Evolutionary conservation across 2,113 vertebrate species (phyloP).

Genomic region (Sakesphorus luctuosus): DNA sequence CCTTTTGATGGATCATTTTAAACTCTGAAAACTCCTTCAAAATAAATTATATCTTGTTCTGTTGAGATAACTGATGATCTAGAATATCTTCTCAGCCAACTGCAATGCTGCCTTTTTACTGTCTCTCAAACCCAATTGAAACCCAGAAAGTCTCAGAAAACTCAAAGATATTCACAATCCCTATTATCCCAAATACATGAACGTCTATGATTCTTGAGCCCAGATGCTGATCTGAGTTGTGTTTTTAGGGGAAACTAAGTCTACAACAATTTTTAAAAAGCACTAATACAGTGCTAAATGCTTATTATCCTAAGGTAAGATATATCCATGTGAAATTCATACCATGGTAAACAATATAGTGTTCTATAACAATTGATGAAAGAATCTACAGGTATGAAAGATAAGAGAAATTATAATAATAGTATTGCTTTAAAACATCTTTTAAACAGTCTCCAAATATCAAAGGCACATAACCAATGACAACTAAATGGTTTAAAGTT

Average conservation of each 20-base stretch:
- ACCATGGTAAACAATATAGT: neutral
- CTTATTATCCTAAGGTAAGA: neutral
- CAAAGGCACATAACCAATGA: neutral
- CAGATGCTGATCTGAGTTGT: neutral
- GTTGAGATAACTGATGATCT: neutral
- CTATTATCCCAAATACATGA: neutral
- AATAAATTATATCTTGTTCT: neutral
- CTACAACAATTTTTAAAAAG: neutral
- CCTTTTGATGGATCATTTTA: slow-evolving; percentile 8
- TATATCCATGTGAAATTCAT: neutral
- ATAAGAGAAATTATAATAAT: neutral
- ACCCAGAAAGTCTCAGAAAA: neutral
- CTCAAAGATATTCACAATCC: neutral
- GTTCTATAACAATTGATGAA: neutral
- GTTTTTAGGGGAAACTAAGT: neutral
- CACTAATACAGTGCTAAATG: neutral
- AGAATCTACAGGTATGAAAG: neutral
- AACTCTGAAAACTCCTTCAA: slow-evolving; percentile 2
- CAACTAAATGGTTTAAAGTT: neutral
- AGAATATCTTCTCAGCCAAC: neutral
- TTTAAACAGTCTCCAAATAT: neutral
- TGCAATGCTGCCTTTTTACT: neutral
- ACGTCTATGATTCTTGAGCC: neutral
- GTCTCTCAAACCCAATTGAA: neutral
- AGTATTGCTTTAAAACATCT: neutral